Evolutionary conservation across 2,888 invertebrate genomes (phyloP).

Genomic region (Macropis europaea): DNA sequence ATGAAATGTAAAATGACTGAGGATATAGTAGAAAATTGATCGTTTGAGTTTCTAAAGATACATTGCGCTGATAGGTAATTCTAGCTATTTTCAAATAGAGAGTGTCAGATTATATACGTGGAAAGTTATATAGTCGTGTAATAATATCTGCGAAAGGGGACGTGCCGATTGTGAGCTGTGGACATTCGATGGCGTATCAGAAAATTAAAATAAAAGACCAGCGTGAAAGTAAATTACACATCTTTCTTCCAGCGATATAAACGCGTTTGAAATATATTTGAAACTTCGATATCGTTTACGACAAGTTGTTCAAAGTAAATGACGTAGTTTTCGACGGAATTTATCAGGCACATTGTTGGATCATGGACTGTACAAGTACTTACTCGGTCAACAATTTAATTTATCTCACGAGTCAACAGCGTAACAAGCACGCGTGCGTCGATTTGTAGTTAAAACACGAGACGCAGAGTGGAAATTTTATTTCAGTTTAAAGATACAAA

Average conservation of each 20-base stretch:
- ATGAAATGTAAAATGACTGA: constrained; percentile 3
- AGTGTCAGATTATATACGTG: constrained; percentile 6
- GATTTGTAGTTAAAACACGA: too few relatives aligned
- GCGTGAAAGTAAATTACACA: background rate
- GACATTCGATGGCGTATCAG: background rate
- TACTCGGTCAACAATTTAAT: constrained; percentile 1
- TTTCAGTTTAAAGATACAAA: background rate
- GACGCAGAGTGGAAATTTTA: too few relatives aligned
- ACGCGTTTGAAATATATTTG: background rate
- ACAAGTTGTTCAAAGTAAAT: background rate
- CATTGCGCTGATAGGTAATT: constrained; percentile 10
- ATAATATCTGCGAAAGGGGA: constrained; percentile 1
- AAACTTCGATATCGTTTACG: background rate
- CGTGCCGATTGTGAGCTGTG: background rate
- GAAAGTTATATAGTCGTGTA: constrained; percentile 5
- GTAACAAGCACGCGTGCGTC: background rate
- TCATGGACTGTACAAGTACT: too few relatives aligned
- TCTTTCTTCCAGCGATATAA: background rate
- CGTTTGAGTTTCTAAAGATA: background rate
- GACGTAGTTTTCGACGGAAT: background rate
- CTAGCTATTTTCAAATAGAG: constrained; percentile 20
- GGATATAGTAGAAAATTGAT: background rate
- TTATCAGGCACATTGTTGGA: constrained; percentile 3
- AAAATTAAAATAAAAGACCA: constrained; percentile 2
- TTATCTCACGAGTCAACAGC: constrained; percentile 10